A percentile compares a stretch with the other conserved stretches of the same genome.
Conservation (phyloP, 2,797 vertebrate genomes). For the Anguilla marmorata region DNA sequence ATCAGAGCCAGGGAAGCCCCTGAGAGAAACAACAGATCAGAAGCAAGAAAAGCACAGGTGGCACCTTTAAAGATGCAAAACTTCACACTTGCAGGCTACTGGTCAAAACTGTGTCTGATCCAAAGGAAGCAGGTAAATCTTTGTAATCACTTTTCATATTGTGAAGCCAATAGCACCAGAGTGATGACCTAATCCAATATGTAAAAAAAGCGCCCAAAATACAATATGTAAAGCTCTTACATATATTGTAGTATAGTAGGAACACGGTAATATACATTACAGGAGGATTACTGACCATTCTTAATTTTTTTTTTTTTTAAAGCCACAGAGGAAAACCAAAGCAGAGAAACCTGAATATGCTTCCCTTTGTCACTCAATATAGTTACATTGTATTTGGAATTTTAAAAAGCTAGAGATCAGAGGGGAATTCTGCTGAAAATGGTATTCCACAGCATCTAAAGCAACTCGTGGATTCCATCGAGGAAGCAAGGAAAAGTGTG, state of each 20-base stretch:
- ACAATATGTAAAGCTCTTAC: background rate
- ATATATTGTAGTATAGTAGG: background rate
- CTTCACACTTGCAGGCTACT: background rate
- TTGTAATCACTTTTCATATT: background rate
- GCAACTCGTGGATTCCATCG: background rate
- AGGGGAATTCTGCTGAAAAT: background rate
- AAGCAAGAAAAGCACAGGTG: slow-evolving; percentile 11
- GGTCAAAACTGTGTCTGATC: background rate
- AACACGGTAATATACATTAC: background rate
- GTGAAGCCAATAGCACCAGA: background rate
- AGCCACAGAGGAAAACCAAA: background rate
- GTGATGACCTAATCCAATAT: background rate
- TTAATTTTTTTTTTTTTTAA: background rate
- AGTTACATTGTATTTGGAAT: background rate
- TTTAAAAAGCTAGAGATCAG: background rate
- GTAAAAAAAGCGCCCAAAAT: background rate
- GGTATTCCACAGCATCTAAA: background rate
- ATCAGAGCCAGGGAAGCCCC: slow-evolving; percentile 83
- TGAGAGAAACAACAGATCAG: slow-evolving; percentile 48
- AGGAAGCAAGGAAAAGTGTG: background rate
- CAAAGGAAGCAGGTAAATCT: background rate
- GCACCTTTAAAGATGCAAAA: background rate
- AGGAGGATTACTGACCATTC: background rate
- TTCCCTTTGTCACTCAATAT: background rate
- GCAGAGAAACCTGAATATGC: background rate